Base-by-base conservation (phyloP, 2,113 vertebrate genomes). In the Pandion haliaetus region DNA sequence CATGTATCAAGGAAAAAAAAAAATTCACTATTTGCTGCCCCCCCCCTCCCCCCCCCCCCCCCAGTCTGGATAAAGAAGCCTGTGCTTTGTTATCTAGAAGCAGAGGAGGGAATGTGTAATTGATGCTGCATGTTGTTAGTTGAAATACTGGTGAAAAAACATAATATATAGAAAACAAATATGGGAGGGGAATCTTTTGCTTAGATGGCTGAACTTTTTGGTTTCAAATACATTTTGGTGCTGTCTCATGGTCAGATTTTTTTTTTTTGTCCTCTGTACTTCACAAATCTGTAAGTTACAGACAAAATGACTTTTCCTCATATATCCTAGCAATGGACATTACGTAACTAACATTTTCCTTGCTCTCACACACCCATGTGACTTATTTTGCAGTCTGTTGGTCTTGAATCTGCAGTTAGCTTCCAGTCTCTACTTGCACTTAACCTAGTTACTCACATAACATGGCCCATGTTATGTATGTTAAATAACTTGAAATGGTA, bases 381-480 rank as follows among this genome's bases (percentile, higher is more conserved):
- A 49, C 40, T 91, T 70, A 67, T 5, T 92, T 76, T 82, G 32
- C 49, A 52, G 54, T 72, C 38, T 86, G 21, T 47, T 90, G 67
- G 34, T 79, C 21, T 72, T 69, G 54, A 83, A 25, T 69, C 36
- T 88, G 34, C 63, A 73, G 45, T 83, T 73, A 70, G 18, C 36
- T 88, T 86, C 67, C 50, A 66, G 50, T 59, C 69, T 82, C 21
- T 71, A 20, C 69, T 67, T 86, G 59, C 21, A 36, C 17, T 94
- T 89, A 78, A 62, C 52, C 44, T 65, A 55, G 24, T 91, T 85
- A 44, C 42, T 90, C 10, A 2, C 3, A 14, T 42, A 49, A 44
- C 9, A 4, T 38, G 28, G 50, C 36, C 66, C 0, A 0, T 42
- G n/a, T 73, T 72, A 59, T 3, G 6, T 40, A 47, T 0, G 0